Conservation (phyloP, 2,113 vertebrate species). For the Corapipo altera region DNA sequence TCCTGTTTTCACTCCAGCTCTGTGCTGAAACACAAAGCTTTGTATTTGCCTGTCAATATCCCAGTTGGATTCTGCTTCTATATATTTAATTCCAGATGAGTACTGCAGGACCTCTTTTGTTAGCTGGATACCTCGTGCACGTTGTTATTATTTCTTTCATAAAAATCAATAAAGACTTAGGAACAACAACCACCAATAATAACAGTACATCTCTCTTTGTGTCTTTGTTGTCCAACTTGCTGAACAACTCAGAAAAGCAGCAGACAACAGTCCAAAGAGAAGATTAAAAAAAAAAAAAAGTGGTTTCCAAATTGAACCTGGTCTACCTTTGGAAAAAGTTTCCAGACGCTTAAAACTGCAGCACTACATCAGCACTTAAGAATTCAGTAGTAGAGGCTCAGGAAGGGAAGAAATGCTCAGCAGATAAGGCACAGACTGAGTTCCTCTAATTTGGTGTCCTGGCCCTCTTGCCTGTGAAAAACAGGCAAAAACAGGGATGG, state of each 20-base stretch:
- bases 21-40: background rate
- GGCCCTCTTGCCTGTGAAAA: background rate
- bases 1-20: background rate
- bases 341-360: background rate
- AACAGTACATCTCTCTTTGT: conserved; percentile 41
- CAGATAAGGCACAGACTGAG: background rate
- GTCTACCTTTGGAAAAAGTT: background rate
- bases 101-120: conserved; percentile 62
- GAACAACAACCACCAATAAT: conserved; percentile 52
- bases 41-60: conserved; percentile 59
- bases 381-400: background rate
- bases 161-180: conserved; percentile 62
- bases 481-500: background rate
- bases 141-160: conserved; percentile 60
- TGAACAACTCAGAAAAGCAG: background rate
- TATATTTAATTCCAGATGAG: conserved; percentile 45
- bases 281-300: background rate
- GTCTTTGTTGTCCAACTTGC: background rate
- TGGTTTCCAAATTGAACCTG: background rate
- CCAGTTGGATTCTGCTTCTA: conserved; percentile 38
- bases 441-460: background rate
- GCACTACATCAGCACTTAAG: background rate
- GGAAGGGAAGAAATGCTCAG: background rate
- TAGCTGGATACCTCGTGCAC: conserved; percentile 44
- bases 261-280: background rate